Evolutionary conservation across 2,888 invertebrate species (phyloP).

Genomic region (Myopa testacea): DNA sequence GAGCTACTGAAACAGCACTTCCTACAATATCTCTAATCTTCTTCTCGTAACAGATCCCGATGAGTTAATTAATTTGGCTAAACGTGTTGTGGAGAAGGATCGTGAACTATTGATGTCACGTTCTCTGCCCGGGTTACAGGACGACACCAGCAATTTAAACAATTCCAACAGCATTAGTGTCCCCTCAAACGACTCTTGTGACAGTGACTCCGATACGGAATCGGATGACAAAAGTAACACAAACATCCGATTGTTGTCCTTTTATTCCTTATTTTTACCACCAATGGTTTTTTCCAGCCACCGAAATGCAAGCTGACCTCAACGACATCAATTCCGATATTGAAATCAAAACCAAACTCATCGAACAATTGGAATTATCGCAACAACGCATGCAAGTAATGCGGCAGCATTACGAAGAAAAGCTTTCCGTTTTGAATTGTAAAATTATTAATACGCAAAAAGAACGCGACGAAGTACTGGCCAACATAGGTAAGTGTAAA

Average conservation of each 20-base stretch:
- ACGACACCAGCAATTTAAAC: constrained; percentile 72
- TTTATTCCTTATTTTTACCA: background rate
- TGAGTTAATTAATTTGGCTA: constrained; percentile 80
- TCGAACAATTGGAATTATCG: constrained; percentile 91
- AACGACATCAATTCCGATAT: constrained; percentile 93
- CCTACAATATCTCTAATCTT: too few relatives aligned
- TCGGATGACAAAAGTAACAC: constrained; percentile 72
- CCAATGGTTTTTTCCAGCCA: constrained; percentile 60
- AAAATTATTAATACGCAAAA: constrained; percentile 89
- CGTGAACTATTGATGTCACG: constrained; percentile 68
- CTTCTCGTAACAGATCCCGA: constrained; percentile 62
- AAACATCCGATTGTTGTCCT: background rate
- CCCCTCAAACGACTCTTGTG: constrained; percentile 70
- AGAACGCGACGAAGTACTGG: constrained; percentile 89
- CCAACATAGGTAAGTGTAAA: constrained; percentile 65
- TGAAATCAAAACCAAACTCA: constrained; percentile 92
- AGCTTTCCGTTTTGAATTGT: constrained; percentile 83
- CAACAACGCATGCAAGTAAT: constrained; percentile 87
- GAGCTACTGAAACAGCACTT: background rate
- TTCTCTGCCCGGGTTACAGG: constrained; percentile 68
- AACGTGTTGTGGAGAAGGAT: constrained; percentile 81
- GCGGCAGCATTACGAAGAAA: constrained; percentile 92
- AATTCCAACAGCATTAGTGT: constrained; percentile 67
- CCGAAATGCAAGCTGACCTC: constrained; percentile 81
- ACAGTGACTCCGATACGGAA: constrained; percentile 72